phyloP scores from a whole-genome alignment of 2,113 vertebrate species.

The Collichthys lucidus region DNA sequence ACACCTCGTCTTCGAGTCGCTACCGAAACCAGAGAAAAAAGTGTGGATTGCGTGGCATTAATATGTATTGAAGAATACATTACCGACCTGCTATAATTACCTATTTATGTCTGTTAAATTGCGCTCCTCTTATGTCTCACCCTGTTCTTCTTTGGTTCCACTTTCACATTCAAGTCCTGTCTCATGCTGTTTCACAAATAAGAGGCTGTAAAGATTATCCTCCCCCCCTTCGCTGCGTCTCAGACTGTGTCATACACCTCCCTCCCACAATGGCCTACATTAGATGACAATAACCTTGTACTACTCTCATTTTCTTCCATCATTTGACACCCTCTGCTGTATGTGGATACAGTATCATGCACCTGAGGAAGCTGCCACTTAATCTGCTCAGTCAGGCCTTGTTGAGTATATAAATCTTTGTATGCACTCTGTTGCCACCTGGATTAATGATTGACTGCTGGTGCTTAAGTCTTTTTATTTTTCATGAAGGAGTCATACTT shows the following conservation, averaged over 20 bases:
- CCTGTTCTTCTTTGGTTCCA: constrained; percentile 12
- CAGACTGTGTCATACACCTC: constrained; percentile 10
- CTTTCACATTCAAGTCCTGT: constrained; percentile 51
- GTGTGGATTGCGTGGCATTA: neutral
- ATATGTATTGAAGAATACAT: neutral
- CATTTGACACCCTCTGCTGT: neutral
- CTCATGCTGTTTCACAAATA: constrained; percentile 37
- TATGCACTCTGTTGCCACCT: neutral
- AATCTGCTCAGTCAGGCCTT: constrained; percentile 32
- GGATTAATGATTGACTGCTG: constrained; percentile 32
- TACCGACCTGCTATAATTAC: neutral
- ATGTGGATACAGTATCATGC: neutral
- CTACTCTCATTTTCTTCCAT: constrained; percentile 22
- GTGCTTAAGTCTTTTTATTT: neutral
- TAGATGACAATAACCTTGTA: constrained; percentile 20
- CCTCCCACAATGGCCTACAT: constrained; percentile 8
- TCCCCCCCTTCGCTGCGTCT: constrained; percentile 8
- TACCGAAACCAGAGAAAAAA: neutral
- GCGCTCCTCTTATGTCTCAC: constrained; percentile 2
- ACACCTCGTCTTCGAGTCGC: neutral
- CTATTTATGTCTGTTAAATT: neutral
- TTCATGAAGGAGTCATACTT: neutral
- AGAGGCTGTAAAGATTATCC: constrained; percentile 36
- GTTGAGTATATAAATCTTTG: too few relatives aligned
- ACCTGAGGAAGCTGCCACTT: constrained; percentile 29